Conservation (phyloP, 2,113 vertebrate genomes). For the Pteronura brasiliensis region DNA sequence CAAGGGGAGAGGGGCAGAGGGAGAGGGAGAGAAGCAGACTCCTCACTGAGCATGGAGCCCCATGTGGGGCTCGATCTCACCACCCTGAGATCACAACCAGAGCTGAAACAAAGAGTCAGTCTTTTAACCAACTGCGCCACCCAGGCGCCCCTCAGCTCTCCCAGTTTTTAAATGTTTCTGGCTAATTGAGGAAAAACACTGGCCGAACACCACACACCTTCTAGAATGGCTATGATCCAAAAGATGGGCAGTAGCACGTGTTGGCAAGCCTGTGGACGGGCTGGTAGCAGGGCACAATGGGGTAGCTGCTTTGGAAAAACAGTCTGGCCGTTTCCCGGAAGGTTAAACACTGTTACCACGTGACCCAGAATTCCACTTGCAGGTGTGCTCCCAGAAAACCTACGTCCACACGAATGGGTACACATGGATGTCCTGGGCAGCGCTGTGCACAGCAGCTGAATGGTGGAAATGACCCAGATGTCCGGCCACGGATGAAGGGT, state of each 20-base stretch:
- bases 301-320: neutral
- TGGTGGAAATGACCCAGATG: neutral
- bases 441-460: rapidly evolving
- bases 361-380: neutral
- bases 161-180: neutral
- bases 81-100: neutral
- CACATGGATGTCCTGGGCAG: rapidly evolving
- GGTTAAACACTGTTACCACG: neutral
- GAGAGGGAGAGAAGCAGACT: neutral
- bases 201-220: neutral
- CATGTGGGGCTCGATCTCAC: neutral
- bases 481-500: rapidly evolving
- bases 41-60: rapidly evolving
- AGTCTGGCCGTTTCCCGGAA: neutral
- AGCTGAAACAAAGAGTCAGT: neutral
- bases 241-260: rapidly evolving
- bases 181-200: neutral
- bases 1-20: neutral
- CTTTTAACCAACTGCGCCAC: neutral
- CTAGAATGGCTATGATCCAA: neutral
- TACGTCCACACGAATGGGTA: rapidly evolving
- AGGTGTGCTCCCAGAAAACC: neutral
- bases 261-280: rapidly evolving
- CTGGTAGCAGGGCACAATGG: rapidly evolving
- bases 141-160: neutral